These are phyloP conservation scores for Pangasius larnaudii DNA, from an alignment of 2,797 vertebrate species.

Conservation along the genomic window DNA sequence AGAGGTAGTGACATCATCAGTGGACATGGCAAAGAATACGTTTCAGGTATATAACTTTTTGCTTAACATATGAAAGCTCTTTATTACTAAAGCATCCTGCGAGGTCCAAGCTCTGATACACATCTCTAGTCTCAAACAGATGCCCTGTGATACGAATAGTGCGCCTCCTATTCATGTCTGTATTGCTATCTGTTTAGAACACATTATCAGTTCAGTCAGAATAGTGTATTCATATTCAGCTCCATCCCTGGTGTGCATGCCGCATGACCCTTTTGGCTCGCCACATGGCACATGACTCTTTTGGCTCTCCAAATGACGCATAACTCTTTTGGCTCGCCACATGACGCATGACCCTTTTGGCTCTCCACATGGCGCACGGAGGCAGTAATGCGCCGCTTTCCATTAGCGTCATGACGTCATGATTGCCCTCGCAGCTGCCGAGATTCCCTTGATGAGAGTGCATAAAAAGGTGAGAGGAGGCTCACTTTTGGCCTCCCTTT, in stretches of 20 bases:
- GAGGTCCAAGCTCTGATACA: too few relatives aligned
- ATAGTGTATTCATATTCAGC: not conserved
- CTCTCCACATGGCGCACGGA: not conserved
- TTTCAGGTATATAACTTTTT: not conserved
- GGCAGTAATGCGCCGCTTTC: not conserved
- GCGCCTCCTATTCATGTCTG: too few relatives aligned
- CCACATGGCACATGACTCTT: too few relatives aligned
- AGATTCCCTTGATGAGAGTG: constrained; percentile 36
- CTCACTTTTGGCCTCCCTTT: constrained; percentile 41
- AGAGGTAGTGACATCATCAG: not conserved
- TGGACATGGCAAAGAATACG: not conserved
- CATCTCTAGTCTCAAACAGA: too few relatives aligned
- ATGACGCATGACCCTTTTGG: constrained; percentile 4
- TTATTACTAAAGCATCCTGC: too few relatives aligned
- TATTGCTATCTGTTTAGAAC: not conserved
- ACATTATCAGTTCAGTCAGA: not conserved
- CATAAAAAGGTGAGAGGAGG: constrained; percentile 59
- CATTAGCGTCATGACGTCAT: constrained; percentile 59
- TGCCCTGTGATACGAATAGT: too few relatives aligned
- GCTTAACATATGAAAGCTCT: not conserved
- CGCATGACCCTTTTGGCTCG: too few relatives aligned
- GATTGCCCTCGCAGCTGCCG: constrained; percentile 54
- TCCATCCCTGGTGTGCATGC: not conserved
- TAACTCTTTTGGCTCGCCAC: too few relatives aligned
- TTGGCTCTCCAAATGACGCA: too few relatives aligned